These are phyloP conservation scores for Brachypteracias leptosomus DNA, from an alignment of 2,113 vertebrate genomes.

Conservation along the genomic window DNA sequence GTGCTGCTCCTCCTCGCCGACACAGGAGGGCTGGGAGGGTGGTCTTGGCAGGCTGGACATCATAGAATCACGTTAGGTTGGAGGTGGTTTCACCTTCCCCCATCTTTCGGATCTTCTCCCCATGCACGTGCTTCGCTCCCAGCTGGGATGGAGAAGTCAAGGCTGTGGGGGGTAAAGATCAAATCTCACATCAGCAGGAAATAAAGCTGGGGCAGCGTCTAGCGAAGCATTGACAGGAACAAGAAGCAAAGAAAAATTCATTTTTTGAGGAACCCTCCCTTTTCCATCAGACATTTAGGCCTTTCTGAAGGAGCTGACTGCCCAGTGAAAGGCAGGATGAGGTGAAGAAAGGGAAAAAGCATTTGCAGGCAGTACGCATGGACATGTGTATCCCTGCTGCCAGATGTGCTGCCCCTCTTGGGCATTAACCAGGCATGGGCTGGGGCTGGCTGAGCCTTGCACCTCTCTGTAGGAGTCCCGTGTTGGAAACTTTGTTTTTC, in stretches of 20 bases:
- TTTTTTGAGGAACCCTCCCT: not conserved
- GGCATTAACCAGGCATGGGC: not conserved
- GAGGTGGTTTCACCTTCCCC: not conserved
- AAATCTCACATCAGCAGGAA: not conserved
- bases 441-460: not conserved
- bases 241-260: not conserved
- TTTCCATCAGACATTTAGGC: not conserved
- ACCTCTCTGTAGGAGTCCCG: accelerated
- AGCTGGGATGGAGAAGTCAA: accelerated
- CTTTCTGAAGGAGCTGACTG: not conserved
- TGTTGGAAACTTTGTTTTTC: not conserved
- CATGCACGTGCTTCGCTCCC: not conserved
- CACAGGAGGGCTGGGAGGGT: accelerated
- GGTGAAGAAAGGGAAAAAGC: not conserved
- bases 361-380: not conserved
- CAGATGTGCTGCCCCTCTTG: not conserved
- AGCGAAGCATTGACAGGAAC: not conserved
- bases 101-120: not conserved
- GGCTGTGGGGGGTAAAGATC: not conserved
- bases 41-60: not conserved
- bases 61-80: not conserved
- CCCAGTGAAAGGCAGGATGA: not conserved
- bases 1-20: not conserved
- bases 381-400: not conserved
- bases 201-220: not conserved